A percentile compares a stretch with the other conserved stretches of the same genome.
Conservation (phyloP, 2,888 invertebrate species). For the Perdita meconis region DNA sequence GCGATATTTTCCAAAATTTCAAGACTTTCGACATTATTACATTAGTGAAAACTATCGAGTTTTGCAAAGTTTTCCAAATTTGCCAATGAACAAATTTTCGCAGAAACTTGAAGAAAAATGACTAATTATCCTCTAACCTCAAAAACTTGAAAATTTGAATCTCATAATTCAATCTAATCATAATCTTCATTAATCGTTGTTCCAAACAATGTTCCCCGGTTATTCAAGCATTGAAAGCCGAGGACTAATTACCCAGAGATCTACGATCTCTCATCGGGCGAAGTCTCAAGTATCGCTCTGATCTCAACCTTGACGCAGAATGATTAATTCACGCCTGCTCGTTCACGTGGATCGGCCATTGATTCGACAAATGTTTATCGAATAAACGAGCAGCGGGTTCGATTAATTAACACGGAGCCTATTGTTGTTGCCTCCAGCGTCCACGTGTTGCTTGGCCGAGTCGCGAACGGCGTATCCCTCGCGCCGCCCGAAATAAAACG, state of each 20-base stretch:
- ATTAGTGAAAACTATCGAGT: too few relatives aligned
- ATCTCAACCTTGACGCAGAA: background rate
- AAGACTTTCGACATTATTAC: too few relatives aligned
- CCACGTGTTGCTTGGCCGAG: conserved; percentile 38
- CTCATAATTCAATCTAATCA: too few relatives aligned
- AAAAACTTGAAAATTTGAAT: too few relatives aligned
- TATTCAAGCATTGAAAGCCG: background rate
- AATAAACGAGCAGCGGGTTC: conserved; percentile 32
- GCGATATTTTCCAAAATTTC: too few relatives aligned
- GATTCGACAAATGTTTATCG: conserved; percentile 52
- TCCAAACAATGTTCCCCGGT: too few relatives aligned
- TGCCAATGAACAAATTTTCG: too few relatives aligned
- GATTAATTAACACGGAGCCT: conserved; percentile 44
- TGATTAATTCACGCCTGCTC: conserved; percentile 11
- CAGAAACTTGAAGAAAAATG: too few relatives aligned
- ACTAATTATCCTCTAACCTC: too few relatives aligned
- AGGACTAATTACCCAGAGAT: background rate
- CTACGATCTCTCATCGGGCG: background rate
- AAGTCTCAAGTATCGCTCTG: background rate
- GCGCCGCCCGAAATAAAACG: conserved; percentile 34
- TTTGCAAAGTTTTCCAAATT: too few relatives aligned
- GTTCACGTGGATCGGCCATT: background rate
- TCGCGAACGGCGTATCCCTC: conserved; percentile 6
- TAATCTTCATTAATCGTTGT: too few relatives aligned
- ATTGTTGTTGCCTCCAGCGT: conserved; percentile 30